A percentile compares a stretch with the other conserved stretches of the same genome.
phyloP scores from a whole-genome alignment of 2,113 vertebrate genomes.

The Carassius auratus region DNA sequence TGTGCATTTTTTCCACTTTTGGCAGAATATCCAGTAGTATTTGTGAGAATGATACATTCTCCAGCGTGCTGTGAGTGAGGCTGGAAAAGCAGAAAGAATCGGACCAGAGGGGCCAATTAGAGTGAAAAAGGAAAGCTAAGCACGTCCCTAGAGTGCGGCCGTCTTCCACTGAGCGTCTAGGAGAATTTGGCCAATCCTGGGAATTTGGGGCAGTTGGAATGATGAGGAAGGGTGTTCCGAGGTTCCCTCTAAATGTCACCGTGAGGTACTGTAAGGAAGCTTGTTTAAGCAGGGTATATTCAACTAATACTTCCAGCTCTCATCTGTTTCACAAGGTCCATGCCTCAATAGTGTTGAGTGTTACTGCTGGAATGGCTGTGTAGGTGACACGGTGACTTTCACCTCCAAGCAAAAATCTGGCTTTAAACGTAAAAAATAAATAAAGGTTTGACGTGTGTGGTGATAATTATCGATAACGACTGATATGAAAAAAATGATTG shows the following conservation, averaged over 20 bases:
- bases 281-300: constrained; percentile 19
- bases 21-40: constrained; percentile 30
- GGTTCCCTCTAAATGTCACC: constrained; percentile 30
- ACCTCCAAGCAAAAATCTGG: too few species aligned
- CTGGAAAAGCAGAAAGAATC: constrained; percentile 35
- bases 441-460: too few species aligned
- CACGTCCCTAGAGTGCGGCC: constrained; percentile 25
- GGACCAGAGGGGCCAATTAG: constrained; percentile 53
- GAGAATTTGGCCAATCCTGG: constrained; percentile 33
- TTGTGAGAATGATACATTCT: constrained; percentile 13
- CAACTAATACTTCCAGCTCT: neutral
- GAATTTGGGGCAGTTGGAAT: constrained; percentile 46
- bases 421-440: too few species aligned
- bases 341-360: neutral
- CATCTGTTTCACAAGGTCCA: neutral
- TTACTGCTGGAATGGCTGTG: neutral
- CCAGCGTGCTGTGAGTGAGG: neutral
- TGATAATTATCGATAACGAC: too few species aligned
- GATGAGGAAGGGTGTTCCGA: constrained; percentile 24
- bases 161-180: constrained; percentile 15
- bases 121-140: constrained; percentile 40
- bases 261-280: constrained; percentile 14
- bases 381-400: too few species aligned
- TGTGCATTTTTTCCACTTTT: neutral
- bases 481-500: too few species aligned